Evolutionary conservation across 2,113 vertebrate genomes (phyloP).

Genomic region (Poecile atricapillus): DNA sequence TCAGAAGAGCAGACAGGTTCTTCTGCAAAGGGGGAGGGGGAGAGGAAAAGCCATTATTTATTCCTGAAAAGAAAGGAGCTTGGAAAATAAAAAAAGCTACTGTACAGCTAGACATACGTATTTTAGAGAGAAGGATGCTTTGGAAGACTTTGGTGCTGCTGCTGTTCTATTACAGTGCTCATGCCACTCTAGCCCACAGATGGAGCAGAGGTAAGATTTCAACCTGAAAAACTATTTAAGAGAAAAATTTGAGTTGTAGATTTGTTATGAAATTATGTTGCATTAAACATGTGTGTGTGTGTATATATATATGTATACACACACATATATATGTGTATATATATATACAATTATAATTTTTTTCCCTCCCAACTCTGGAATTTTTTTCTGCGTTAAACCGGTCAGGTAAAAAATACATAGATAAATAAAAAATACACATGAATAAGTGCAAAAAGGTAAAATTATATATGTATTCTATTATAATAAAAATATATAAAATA

Average conservation of each 20-base stretch:
- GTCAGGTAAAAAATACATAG: background rate
- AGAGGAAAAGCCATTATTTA: background rate
- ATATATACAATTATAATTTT: background rate
- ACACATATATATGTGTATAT: no score
- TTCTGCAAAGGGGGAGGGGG: conserved; percentile 3
- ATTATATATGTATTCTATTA: background rate
- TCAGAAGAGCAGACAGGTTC: conserved; percentile 34
- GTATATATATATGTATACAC: background rate
- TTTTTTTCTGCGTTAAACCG: background rate
- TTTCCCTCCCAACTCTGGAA: background rate
- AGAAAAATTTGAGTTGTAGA: background rate
- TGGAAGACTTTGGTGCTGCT: conserved; percentile 70
- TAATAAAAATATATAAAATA: background rate
- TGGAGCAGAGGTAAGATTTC: conserved; percentile 77
- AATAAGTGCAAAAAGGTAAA: background rate
- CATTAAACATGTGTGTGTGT: background rate
- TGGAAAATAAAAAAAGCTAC: background rate
- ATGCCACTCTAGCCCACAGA: conserved; percentile 60
- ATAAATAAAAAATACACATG: background rate
- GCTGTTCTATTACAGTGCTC: conserved; percentile 63
- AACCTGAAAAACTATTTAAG: conserved; percentile 19
- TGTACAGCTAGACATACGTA: background rate
- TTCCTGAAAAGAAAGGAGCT: conserved; percentile 18
- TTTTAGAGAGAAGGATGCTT: conserved; percentile 57
- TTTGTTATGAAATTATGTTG: background rate